Evolutionary conservation across 2,113 vertebrate genomes (phyloP).

Genomic region (Neodon shergylaensis): DNA sequence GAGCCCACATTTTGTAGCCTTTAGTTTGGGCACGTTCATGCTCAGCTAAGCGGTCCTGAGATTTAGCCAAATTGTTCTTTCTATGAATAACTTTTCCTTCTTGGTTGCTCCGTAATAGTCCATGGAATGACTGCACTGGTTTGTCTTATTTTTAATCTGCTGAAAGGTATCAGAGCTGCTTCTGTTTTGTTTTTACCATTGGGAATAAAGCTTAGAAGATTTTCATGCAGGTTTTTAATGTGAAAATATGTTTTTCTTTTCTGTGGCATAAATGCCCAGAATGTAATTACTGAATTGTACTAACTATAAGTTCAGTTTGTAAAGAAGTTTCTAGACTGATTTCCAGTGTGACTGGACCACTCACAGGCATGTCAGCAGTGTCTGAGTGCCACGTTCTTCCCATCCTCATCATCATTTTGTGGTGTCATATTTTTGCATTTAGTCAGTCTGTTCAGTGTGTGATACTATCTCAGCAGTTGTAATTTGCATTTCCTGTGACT

Average conservation of each 20-base stretch:
- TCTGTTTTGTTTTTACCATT: background rate
- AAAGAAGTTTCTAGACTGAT: background rate
- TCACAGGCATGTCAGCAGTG: background rate
- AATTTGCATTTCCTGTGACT: conserved; percentile 26
- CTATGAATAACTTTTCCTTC: background rate
- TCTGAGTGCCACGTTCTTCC: background rate
- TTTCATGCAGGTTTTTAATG: background rate
- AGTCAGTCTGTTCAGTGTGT: background rate
- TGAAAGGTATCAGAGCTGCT: background rate
- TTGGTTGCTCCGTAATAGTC: background rate
- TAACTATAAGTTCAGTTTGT: background rate
- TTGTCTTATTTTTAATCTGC: background rate
- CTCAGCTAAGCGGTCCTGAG: background rate
- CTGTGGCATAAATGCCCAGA: background rate
- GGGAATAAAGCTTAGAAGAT: background rate
- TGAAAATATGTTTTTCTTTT: conserved; percentile 6
- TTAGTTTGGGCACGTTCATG: background rate
- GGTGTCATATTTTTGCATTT: background rate
- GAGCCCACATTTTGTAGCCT: background rate
- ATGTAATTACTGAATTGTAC: background rate
- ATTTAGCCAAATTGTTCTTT: background rate
- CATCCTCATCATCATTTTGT: background rate
- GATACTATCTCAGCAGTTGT: background rate
- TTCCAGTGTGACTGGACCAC: background rate
- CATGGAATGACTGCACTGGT: background rate